These are phyloP conservation scores for Thyatira batis DNA, from an alignment of 2,888 invertebrate species.

Conservation along the genomic window DNA sequence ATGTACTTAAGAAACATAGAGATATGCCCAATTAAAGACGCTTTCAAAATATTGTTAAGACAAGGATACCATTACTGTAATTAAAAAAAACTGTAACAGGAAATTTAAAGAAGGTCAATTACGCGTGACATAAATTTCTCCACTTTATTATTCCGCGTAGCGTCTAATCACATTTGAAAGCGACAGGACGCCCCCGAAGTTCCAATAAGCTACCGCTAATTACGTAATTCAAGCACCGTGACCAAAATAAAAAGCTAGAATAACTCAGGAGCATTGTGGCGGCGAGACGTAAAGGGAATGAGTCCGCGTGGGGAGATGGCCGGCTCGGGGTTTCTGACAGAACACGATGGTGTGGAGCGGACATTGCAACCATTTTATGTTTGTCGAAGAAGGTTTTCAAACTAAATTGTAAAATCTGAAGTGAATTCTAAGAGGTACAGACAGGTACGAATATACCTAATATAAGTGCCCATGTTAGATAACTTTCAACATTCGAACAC, in stretches of 20 bases:
- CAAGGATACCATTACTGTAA: background rate
- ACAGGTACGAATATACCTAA: no score
- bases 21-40: background rate
- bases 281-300: conserved; percentile 59
- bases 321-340: conserved; percentile 21
- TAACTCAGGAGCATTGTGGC: conserved; percentile 59
- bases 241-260: conserved; percentile 70
- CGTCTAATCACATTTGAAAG: conserved; percentile 58
- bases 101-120: conserved; percentile 22
- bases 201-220: conserved; percentile 73
- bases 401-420: no score
- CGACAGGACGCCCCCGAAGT: conserved; percentile 57
- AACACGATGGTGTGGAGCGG: conserved; percentile 31
- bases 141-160: conserved; percentile 45
- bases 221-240: conserved; percentile 77
- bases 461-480: no score
- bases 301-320: conserved; percentile 20
- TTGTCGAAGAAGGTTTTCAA: no score
- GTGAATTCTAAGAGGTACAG: no score
- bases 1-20: background rate
- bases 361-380: conserved; percentile 1
- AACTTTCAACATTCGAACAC: no score
- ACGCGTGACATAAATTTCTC: conserved; percentile 28
- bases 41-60: background rate
- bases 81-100: conserved; percentile 4